phyloP scores from a whole-genome alignment of 2,113 vertebrate genomes.

The Centropus unirufus region DNA sequence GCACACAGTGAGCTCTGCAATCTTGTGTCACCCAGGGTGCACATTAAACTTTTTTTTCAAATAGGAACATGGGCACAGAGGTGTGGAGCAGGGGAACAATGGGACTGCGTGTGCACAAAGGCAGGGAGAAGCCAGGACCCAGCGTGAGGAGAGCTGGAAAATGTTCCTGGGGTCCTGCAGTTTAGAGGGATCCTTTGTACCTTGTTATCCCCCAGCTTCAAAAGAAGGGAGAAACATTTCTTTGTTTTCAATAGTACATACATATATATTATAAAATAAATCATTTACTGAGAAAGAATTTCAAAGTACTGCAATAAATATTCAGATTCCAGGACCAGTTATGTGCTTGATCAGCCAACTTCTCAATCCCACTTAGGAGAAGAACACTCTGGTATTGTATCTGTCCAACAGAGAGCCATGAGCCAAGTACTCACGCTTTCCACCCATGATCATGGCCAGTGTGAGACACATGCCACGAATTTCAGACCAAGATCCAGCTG shows the following conservation, averaged over 20 bases:
- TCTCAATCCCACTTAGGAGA: not conserved
- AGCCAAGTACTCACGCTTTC: not conserved
- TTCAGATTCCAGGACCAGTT: not conserved
- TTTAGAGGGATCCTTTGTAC: not conserved
- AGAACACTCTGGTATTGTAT: not conserved
- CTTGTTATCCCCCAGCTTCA: not conserved
- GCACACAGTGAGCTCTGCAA: not conserved
- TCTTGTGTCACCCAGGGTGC: not conserved
- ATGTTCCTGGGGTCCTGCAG: not conserved
- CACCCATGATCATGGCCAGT: not conserved
- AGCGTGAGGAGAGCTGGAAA: not conserved
- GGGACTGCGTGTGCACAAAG: fast-evolving
- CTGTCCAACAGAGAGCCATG: not conserved
- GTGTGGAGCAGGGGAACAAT: not conserved
- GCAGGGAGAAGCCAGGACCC: not conserved
- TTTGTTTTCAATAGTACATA: not conserved
- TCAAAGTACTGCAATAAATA: not conserved
- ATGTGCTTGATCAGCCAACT: conserved; percentile 1
- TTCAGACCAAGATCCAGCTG: not conserved
- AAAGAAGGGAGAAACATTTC: not conserved
- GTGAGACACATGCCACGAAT: not conserved
- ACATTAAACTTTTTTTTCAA: not conserved
- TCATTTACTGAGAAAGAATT: not conserved
- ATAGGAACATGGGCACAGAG: not conserved
- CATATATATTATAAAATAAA: not conserved